Evolutionary conservation across 2,797 vertebrate species (phyloP).

Genomic region (Acanthopagrus latus): DNA sequence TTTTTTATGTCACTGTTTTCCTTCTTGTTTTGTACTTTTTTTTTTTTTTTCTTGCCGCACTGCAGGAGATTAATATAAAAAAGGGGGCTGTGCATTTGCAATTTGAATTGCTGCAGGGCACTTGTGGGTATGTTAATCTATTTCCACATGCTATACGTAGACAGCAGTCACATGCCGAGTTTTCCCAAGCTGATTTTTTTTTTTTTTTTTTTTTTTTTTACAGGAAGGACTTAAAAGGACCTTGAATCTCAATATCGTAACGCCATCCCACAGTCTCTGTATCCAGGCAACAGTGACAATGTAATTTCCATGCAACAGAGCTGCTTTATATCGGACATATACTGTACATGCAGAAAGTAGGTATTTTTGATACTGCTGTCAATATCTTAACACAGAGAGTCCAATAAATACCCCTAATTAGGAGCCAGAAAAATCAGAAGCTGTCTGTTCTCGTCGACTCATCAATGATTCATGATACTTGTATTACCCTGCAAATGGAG

Average conservation of each 20-base stretch:
- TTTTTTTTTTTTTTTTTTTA: conserved; percentile 14
- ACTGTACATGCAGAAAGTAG: conserved; percentile 26
- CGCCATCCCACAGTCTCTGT: conserved; percentile 50
- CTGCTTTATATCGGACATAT: conserved; percentile 45
- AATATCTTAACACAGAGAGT: conserved; percentile 45
- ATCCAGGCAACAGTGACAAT: conserved; percentile 70
- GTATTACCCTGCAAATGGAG: conserved; percentile 37
- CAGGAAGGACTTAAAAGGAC: conserved; percentile 53
- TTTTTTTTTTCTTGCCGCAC: conserved; percentile 16
- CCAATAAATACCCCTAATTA: conserved; percentile 42
- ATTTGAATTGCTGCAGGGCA: conserved; percentile 26
- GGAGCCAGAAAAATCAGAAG: conserved; percentile 20
- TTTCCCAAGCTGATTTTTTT: conserved; percentile 33
- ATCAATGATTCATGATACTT: conserved; percentile 51
- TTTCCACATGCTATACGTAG: conserved; percentile 14
- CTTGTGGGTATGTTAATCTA: conserved; percentile 22
- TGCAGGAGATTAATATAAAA: conserved; percentile 33
- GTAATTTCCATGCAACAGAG: conserved; percentile 51
- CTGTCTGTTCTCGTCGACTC: conserved; percentile 29
- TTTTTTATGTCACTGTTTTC: not conserved
- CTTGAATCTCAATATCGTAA: conserved; percentile 58
- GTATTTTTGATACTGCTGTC: conserved; percentile 26
- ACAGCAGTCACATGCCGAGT: conserved; percentile 34
- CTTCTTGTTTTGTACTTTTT: not conserved
- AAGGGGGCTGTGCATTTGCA: not conserved